A percentile compares a stretch with the other conserved stretches of the same genome.
Conservation (phyloP, 1,140 invertebrate species). For the Octopus bimaculoides region DNA sequence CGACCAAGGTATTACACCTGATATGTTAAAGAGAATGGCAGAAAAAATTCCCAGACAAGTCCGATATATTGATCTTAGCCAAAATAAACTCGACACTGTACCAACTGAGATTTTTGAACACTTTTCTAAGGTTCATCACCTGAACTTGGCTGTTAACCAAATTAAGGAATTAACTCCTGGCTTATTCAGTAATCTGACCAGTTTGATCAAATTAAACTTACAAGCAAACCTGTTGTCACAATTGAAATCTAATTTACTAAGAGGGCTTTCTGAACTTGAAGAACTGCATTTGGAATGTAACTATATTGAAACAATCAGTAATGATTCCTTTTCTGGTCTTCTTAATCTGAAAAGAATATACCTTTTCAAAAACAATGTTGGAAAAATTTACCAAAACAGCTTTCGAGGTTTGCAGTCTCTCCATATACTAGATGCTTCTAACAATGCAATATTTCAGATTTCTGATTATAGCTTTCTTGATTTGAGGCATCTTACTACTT, state of each 20-base stretch:
- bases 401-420: background rate
- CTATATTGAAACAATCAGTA: background rate
- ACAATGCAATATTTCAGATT: background rate
- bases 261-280: background rate
- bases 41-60: background rate
- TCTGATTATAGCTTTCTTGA: background rate
- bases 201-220: background rate
- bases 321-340: background rate
- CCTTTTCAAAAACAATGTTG: slow-evolving; percentile 1
- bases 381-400: background rate
- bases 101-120: background rate
- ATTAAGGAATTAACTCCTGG: background rate
- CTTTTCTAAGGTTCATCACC: background rate
- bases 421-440: background rate
- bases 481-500: background rate
- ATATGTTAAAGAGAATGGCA: background rate
- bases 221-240: background rate
- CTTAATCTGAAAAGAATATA: background rate
- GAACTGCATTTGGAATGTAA: slow-evolving; percentile 2
- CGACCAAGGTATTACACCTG: background rate
- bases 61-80: background rate
- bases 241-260: background rate
- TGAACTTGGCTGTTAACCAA: background rate
- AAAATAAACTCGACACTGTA: background rate
- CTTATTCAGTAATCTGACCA: background rate